phyloP scores from a whole-genome alignment of 2,113 vertebrate species.

The Bubo scandiacus region DNA sequence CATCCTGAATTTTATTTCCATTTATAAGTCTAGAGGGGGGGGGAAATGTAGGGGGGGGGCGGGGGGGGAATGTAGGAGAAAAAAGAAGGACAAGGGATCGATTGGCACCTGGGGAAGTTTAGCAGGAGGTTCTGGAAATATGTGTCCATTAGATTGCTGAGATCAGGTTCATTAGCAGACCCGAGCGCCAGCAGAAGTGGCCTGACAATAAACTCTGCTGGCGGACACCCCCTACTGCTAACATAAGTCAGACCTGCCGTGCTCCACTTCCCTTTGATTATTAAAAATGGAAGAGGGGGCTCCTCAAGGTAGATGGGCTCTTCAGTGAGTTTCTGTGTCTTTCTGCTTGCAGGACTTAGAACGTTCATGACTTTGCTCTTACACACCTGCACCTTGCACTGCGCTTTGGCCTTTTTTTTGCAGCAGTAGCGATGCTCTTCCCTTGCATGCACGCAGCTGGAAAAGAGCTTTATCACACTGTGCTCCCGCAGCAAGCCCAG shows the following conservation, averaged over 20 bases:
- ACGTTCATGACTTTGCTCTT: not conserved
- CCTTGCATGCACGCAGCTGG: not conserved
- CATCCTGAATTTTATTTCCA: not conserved
- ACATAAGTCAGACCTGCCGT: not conserved
- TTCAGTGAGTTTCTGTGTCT: not conserved
- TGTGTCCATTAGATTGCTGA: not conserved
- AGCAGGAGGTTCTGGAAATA: not conserved
- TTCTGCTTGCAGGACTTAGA: not conserved
- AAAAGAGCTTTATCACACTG: not conserved
- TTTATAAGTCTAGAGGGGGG: not conserved
- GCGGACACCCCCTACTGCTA: not conserved
- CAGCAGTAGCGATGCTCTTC: not conserved
- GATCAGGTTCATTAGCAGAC: not conserved
- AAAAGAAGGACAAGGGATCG: not conserved
- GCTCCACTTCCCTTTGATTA: conserved; percentile 34
- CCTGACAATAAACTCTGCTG: not conserved
- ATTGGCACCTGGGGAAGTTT: not conserved
- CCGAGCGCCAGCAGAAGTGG: rapidly evolving
- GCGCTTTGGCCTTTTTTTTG: not conserved
- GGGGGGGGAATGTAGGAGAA: not conserved
- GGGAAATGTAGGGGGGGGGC: not conserved
- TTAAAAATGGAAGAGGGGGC: not conserved
- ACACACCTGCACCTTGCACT: not conserved
- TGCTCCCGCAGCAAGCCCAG: not conserved
- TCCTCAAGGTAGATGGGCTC: not conserved